Evolutionary conservation across 2,113 vertebrate species (phyloP).

Genomic region (Cacatua alba): DNA sequence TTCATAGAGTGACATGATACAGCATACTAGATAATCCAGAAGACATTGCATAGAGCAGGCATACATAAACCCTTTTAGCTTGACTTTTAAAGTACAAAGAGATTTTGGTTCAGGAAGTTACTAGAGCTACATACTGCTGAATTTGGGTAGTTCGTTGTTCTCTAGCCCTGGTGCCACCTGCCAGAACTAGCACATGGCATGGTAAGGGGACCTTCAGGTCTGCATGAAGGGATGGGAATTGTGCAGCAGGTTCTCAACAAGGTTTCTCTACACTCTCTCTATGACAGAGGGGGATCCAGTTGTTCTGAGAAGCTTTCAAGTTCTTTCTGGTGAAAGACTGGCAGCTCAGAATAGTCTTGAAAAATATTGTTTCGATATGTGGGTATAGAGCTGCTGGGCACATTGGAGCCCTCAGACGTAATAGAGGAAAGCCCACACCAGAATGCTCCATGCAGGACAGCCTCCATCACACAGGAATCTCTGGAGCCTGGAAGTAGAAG

Average conservation of each 20-base stretch:
- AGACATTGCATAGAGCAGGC: neutral
- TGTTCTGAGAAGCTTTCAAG: neutral
- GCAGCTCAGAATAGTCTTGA: neutral
- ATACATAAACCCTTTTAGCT: neutral
- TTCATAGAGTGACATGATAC: neutral
- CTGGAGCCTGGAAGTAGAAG: neutral
- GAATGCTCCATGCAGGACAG: neutral
- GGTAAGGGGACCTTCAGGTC: neutral
- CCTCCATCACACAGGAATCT: neutral
- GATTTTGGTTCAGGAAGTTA: neutral
- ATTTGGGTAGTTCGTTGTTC: neutral
- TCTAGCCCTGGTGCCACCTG: neutral
- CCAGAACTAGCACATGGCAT: neutral
- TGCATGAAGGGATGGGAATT: neutral
- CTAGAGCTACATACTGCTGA: neutral
- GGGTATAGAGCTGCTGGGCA: neutral
- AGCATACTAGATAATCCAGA: neutral
- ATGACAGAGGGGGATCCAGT: neutral
- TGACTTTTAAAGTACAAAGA: neutral
- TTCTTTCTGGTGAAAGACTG: neutral
- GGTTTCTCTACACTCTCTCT: neutral
- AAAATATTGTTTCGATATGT: neutral
- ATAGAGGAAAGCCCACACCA: neutral
- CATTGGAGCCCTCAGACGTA: neutral
- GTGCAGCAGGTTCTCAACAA: neutral